phyloP scores from a whole-genome alignment of 2,797 vertebrate species.

The Coilia nasus region DNA sequence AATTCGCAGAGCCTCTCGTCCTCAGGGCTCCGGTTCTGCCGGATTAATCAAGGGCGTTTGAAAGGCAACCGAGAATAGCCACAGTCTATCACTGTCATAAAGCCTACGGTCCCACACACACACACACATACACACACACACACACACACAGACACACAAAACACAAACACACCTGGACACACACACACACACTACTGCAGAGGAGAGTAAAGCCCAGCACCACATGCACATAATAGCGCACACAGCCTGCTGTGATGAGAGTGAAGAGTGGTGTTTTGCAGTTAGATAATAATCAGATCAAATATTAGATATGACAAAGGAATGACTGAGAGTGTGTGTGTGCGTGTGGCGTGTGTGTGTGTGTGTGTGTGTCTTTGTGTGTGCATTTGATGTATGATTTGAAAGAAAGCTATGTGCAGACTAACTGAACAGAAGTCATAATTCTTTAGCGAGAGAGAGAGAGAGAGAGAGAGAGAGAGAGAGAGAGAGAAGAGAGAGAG shows the following conservation, averaged over 20 bases:
- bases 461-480: neutral
- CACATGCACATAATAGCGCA: no score
- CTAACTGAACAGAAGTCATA: neutral
- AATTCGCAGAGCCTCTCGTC: neutral
- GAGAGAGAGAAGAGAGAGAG: neutral
- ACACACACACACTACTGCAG: neutral
- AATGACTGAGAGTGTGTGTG: neutral
- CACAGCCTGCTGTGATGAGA: no score
- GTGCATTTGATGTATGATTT: neutral
- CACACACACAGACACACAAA: no score
- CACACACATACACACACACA: no score
- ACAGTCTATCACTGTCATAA: neutral
- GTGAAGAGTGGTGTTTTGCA: no score
- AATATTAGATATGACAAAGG: no score
- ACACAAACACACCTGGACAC: no score
- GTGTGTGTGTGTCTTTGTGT: neutral
- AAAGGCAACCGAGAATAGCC: neutral
- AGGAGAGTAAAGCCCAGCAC: neutral
- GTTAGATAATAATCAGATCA: no score
- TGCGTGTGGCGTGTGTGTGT: neutral
- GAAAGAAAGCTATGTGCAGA: neutral
- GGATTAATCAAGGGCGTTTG: neutral
- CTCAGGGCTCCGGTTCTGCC: neutral
- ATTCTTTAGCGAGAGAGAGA: neutral
- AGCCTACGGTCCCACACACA: neutral